These are phyloP conservation scores for Onthophagus sagittarius DNA, from an alignment of 2,888 invertebrate genomes.

Conservation along the genomic window DNA sequence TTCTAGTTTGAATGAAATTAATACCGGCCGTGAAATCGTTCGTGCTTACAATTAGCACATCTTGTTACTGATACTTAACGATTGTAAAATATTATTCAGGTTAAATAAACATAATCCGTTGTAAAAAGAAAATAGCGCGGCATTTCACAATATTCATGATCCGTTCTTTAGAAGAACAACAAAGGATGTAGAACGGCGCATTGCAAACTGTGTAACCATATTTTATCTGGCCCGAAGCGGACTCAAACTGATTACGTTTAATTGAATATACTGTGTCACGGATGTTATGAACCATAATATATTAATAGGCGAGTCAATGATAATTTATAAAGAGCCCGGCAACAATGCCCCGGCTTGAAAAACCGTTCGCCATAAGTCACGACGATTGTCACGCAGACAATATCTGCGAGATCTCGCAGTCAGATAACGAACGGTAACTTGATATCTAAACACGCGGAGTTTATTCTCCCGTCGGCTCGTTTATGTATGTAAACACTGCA, in stretches of 20 bases:
- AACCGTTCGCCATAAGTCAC: background rate
- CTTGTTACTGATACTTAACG: background rate
- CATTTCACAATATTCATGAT: background rate
- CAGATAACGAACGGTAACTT: background rate
- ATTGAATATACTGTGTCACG: slow-evolving; percentile 14
- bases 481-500: background rate
- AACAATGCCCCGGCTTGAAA: background rate
- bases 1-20: no score
- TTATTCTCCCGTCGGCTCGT: background rate
- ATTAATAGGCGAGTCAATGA: slow-evolving; percentile 16
- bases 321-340: slow-evolving; percentile 10
- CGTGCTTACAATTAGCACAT: background rate
- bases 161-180: background rate
- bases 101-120: background rate
- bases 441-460: background rate
- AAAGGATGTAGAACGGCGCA: background rate
- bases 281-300: slow-evolving; percentile 18
- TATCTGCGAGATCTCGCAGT: background rate
- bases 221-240: background rate
- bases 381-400: background rate
- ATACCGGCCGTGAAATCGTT: background rate
- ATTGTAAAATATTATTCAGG: background rate
- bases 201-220: background rate
- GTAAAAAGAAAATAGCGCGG: background rate
- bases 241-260: slow-evolving; percentile 7